A percentile compares a stretch with the other conserved stretches of the same genome.
These are phyloP conservation scores for Pelvicachromis taeniatus DNA, from an alignment of 2,113 vertebrate species.

Conservation along the genomic window DNA sequence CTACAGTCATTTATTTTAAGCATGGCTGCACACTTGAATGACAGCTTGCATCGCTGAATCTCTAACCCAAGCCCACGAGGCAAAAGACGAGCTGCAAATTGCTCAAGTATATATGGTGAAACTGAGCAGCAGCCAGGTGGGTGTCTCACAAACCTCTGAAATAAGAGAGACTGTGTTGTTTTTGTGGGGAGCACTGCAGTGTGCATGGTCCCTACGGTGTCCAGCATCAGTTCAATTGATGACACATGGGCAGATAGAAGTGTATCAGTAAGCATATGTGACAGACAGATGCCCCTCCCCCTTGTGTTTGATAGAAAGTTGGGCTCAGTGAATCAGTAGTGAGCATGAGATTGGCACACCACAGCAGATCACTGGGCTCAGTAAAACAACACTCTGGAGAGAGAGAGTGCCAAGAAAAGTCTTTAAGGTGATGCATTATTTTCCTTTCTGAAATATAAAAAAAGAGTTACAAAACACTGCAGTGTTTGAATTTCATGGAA, in stretches of 20 bases:
- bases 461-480: fast-evolving
- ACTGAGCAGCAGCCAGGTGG: constrained; percentile 21
- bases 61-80: neutral
- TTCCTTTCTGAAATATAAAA: neutral
- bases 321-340: neutral
- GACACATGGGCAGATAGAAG: constrained; percentile 12
- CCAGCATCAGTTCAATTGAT: neutral
- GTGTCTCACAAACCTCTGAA: constrained; percentile 7
- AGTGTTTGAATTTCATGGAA: neutral
- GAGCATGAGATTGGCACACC: neutral
- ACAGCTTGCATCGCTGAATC: neutral
- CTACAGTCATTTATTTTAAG: neutral
- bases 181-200: neutral
- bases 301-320: neutral
- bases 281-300: neutral
- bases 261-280: neutral
- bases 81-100: neutral
- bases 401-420: neutral
- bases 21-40: neutral
- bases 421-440: neutral
- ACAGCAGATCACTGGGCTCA: neutral
- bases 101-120: neutral
- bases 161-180: constrained; percentile 1
- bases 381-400: neutral
- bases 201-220: neutral